A percentile compares a stretch with the other conserved stretches of the same genome.
Conservation (phyloP, 2,113 vertebrate genomes). For the Myrmecobius fasciatus region DNA sequence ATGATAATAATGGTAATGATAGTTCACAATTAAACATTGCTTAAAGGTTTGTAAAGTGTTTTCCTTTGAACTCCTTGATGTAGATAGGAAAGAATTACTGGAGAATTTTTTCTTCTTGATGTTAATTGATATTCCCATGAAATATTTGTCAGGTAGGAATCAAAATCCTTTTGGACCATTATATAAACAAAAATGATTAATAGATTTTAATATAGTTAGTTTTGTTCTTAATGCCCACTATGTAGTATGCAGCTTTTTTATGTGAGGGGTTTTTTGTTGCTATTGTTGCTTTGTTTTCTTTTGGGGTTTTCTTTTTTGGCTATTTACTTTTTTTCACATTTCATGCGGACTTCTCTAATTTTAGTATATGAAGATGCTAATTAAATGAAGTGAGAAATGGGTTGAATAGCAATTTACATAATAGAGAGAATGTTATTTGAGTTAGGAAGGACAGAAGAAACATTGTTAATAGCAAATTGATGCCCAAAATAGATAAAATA, state of each 20-base stretch:
- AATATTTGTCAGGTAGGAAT: background rate
- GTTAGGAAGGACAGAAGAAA: background rate
- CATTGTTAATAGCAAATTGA: background rate
- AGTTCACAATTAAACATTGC: background rate
- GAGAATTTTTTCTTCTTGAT: background rate
- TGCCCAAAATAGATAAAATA: background rate
- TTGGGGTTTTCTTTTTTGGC: too few relatives aligned
- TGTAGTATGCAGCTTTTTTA: background rate
- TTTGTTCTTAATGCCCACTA: background rate
- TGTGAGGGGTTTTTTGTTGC: background rate
- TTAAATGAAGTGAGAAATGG: background rate
- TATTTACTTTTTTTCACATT: background rate
- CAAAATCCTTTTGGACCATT: background rate
- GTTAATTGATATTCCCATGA: background rate
- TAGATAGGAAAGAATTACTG: background rate
- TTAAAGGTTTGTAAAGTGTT: background rate
- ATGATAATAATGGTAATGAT: background rate
- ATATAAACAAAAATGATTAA: background rate
- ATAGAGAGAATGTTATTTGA: background rate
- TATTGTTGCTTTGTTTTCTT: too few relatives aligned
- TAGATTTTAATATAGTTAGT: background rate
- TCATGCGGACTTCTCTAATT: background rate
- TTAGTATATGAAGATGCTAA: background rate
- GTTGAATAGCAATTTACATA: background rate
- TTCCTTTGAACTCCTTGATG: background rate